Evolutionary conservation across 2,888 invertebrate genomes (phyloP).

Genomic region (Ryuthela nishihirai): DNA sequence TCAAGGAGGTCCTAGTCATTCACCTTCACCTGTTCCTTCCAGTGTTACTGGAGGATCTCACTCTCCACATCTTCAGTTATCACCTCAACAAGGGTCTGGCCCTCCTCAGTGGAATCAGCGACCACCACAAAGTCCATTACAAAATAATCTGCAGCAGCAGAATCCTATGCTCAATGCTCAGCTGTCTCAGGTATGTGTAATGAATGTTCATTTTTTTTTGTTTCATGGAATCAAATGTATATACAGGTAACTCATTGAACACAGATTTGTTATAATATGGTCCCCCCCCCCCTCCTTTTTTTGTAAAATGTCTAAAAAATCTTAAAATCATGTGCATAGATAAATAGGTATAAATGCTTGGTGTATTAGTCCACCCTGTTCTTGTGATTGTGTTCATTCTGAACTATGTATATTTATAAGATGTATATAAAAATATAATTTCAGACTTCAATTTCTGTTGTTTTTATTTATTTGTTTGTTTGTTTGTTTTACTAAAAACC

Average conservation of each 20-base stretch:
- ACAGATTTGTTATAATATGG: no score
- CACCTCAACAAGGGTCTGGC: constrained; percentile 7
- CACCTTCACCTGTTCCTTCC: constrained; percentile 18
- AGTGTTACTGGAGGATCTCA: constrained; percentile 15
- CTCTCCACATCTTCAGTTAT: constrained; percentile 11
- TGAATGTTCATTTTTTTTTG: not conserved
- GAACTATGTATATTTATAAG: no score
- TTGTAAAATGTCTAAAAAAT: no score
- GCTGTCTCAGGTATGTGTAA: constrained; percentile 61
- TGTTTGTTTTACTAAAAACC: no score
- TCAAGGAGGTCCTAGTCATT: constrained; percentile 34
- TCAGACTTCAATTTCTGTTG: no score
- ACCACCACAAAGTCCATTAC: constrained; percentile 16
- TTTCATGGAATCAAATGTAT: not conserved
- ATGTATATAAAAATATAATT: no score
- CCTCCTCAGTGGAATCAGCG: constrained; percentile 26
- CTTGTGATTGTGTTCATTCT: no score
- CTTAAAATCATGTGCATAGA: no score
- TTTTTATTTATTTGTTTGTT: no score
- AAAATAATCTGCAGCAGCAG: constrained; percentile 53
- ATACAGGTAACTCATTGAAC: no score
- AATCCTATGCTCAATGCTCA: constrained; percentile 87
- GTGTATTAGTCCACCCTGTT: no score
- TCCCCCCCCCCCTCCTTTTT: not conserved
- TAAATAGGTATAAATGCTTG: no score